Evolutionary conservation across 2,888 invertebrate genomes (phyloP).

Genomic region (Pterobdella sp.): DNA sequence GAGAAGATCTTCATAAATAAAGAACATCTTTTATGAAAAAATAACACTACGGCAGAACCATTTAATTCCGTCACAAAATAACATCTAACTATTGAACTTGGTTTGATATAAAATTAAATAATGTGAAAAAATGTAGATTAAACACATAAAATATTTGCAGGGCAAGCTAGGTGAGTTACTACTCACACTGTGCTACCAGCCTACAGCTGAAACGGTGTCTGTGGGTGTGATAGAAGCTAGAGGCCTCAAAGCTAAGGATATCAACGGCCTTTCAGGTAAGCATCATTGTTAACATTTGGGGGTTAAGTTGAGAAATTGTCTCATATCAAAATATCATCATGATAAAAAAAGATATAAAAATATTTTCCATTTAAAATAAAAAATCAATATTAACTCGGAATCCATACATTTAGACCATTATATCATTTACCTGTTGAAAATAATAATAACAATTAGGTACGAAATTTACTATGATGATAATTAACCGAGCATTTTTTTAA

Average conservation of each 20-base stretch:
- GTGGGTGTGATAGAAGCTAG: constrained; percentile 82
- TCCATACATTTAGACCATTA: not conserved
- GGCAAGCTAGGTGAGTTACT: constrained; percentile 53
- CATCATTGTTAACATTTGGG: too few relatives aligned
- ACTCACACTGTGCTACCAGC: constrained; percentile 87
- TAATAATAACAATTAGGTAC: too few relatives aligned
- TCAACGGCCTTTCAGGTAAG: constrained; percentile 65
- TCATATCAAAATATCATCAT: too few relatives aligned
- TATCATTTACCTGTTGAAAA: too few relatives aligned
- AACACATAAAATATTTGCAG: too few relatives aligned
- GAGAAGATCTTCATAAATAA: not conserved
- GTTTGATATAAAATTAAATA: too few relatives aligned
- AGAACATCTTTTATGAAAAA: not conserved
- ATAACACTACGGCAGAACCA: not conserved
- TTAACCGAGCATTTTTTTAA: too few relatives aligned
- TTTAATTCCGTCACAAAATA: not conserved
- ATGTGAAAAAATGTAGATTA: too few relatives aligned
- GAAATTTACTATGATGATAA: too few relatives aligned
- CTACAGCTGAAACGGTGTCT: constrained; percentile 84
- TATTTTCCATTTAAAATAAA: too few relatives aligned
- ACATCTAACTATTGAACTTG: too few relatives aligned
- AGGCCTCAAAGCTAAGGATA: constrained; percentile 89
- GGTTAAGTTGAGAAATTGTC: not conserved
- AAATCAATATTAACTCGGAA: not conserved
- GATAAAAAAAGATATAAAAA: too few relatives aligned